These are phyloP conservation scores for Ptycholaimellus sp. DNA, from an alignment of 2,888 invertebrate genomes.

Conservation along the genomic window DNA sequence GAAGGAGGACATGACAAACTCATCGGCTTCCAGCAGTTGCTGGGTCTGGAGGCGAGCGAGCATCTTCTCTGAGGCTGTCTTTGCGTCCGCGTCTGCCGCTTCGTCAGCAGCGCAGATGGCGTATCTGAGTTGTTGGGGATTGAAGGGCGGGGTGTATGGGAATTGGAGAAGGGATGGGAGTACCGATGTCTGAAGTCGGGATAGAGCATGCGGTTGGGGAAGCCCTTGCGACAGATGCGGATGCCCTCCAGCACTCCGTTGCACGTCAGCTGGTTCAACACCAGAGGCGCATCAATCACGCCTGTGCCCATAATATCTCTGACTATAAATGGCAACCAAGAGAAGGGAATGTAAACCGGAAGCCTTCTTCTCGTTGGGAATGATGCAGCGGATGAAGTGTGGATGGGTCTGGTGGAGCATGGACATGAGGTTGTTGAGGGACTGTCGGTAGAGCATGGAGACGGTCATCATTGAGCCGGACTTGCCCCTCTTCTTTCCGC, in stretches of 20 bases:
- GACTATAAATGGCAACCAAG: not conserved
- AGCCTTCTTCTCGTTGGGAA: constrained; percentile 51
- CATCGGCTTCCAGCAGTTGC: constrained; percentile 12
- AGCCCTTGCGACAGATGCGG: constrained; percentile 97
- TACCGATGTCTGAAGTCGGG: constrained; percentile 99
- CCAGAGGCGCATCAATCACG: constrained; percentile 88
- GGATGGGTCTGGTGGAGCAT: constrained; percentile 86
- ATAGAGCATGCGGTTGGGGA: constrained; percentile 99
- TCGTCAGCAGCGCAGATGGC: constrained; percentile 21
- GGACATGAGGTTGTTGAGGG: constrained; percentile 81
- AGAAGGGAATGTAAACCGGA: constrained; percentile 8
- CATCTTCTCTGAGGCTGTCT: constrained; percentile 33
- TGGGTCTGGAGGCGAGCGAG: constrained; percentile 19
- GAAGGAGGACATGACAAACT: no score
- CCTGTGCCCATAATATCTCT: constrained; percentile 33
- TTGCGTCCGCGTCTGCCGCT: constrained; percentile 5
- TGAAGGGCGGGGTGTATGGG: not conserved
- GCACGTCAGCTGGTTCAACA: constrained; percentile 99
- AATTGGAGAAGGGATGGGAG: constrained; percentile 34
- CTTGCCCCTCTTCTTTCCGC: constrained; percentile 18
- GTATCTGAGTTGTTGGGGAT: constrained; percentile 32
- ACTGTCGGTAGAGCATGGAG: constrained; percentile 73
- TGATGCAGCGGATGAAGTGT: constrained; percentile 99
- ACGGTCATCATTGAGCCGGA: constrained; percentile 54
- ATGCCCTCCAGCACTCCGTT: constrained; percentile 99